Evolutionary conservation across 2,888 invertebrate genomes (phyloP).

Genomic region (Drosophila neotestacea): DNA sequence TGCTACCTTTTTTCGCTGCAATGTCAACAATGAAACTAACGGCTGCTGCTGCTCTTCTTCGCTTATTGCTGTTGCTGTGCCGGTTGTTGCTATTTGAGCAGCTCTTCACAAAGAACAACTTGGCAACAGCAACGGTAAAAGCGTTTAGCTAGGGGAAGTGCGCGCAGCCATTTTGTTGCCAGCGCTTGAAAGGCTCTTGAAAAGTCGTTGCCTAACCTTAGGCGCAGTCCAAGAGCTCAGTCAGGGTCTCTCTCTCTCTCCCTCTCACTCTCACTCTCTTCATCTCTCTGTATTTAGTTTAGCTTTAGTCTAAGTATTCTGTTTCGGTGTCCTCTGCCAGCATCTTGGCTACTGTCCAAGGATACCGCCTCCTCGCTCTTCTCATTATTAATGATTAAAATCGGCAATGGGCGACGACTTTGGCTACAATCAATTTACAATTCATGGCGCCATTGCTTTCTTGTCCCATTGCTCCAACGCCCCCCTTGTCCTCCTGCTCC

Average conservation of each 20-base stretch:
- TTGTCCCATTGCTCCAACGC: not conserved
- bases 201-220: constrained; percentile 69
- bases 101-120: constrained; percentile 76
- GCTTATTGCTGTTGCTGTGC: constrained; percentile 23
- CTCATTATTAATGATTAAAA: constrained; percentile 73
- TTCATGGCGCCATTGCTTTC: constrained; percentile 52
- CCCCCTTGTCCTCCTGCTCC: not conserved
- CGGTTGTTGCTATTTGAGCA: constrained; percentile 72
- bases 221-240: constrained; percentile 51
- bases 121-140: constrained; percentile 54
- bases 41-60: constrained; percentile 30
- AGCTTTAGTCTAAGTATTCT: constrained; percentile 16
- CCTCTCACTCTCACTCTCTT: not conserved
- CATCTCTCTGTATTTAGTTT: not conserved
- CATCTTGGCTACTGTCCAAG: constrained; percentile 43
- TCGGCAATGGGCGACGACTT: constrained; percentile 53
- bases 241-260: constrained; percentile 20
- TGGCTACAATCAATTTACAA: constrained; percentile 77
- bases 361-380: constrained; percentile 2
- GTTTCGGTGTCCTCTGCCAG: constrained; percentile 17
- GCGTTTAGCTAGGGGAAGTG: constrained; percentile 52
- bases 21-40: constrained; percentile 80
- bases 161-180: constrained; percentile 74
- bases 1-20: constrained; percentile 67
- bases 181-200: constrained; percentile 47